Evolutionary conservation across 2,797 vertebrate species (phyloP).

Genomic region (Parauchenoglanis ngamensis): DNA sequence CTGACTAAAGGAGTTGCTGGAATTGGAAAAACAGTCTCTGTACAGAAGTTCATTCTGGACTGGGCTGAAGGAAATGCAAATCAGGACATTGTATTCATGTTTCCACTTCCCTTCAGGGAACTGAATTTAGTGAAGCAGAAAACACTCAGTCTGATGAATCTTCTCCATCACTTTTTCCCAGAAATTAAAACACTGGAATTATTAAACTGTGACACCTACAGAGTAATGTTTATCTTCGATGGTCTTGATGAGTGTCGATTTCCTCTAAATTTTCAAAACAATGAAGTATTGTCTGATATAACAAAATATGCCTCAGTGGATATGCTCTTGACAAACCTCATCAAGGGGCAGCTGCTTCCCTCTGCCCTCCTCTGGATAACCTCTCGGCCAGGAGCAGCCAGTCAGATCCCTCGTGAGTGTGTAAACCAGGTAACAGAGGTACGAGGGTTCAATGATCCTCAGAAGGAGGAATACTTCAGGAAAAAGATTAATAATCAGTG

Average conservation of each 20-base stretch:
- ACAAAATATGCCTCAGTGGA: not conserved
- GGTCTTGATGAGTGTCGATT: constrained; percentile 6
- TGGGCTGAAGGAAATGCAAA: not conserved
- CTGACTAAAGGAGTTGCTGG: not conserved
- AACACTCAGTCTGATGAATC: not conserved
- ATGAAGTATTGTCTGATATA: not conserved
- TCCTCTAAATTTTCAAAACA: not conserved
- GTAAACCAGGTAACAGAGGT: not conserved
- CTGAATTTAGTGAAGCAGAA: constrained; percentile 3
- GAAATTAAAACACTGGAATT: not conserved
- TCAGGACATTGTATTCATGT: not conserved
- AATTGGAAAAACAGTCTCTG: constrained; percentile 5
- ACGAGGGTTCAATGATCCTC: not conserved
- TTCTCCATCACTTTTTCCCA: not conserved
- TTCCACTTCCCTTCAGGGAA: not conserved
- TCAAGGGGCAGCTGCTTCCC: not conserved
- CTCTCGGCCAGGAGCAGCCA: not conserved
- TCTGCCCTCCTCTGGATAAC: not conserved
- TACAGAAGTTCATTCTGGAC: constrained; percentile 2
- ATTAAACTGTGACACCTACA: not conserved
- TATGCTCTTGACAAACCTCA: not conserved
- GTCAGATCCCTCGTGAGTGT: not conserved
- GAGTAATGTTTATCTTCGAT: constrained; percentile 3
- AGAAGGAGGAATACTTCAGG: not conserved
- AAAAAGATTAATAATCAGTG: not conserved